Evolutionary conservation across 2,888 invertebrate species (phyloP).

Genomic region (Pedicia rivosa): DNA sequence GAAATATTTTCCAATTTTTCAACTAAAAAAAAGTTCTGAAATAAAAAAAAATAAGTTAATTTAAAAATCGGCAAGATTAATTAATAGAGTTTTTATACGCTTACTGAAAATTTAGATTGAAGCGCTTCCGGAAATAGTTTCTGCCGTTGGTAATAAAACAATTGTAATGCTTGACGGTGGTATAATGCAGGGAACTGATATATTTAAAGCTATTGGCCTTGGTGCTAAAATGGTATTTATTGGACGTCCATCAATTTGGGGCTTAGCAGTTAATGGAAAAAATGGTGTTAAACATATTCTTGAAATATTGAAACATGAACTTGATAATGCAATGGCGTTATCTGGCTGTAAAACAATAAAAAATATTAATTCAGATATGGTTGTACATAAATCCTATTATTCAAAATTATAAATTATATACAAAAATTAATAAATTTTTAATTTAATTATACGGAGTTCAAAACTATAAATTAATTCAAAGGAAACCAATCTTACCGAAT

Average conservation of each 20-base stretch:
- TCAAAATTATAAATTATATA: slow-evolving; percentile 20
- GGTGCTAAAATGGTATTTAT: slow-evolving; percentile 85
- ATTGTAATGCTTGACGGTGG: slow-evolving; percentile 84
- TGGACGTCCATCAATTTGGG: slow-evolving; percentile 78
- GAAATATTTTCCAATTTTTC: too few species aligned
- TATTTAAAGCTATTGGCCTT: slow-evolving; percentile 78
- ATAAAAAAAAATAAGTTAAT: too few species aligned
- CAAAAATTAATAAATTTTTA: too few species aligned
- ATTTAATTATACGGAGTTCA: too few species aligned
- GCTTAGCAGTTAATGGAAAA: slow-evolving; percentile 59
- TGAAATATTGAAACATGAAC: slow-evolving; percentile 53
- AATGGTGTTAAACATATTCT: slow-evolving; percentile 59
- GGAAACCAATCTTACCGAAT: too few species aligned
- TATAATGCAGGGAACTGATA: slow-evolving; percentile 66
- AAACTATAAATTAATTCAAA: too few species aligned
- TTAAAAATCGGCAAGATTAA: too few species aligned
- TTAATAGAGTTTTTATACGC: too few species aligned
- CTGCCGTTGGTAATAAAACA: slow-evolving; percentile 49
- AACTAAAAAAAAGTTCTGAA: too few species aligned
- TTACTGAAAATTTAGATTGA: too few species aligned
- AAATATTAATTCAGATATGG: slow-evolving; percentile 48
- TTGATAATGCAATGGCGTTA: slow-evolving; percentile 58
- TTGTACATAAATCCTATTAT: slow-evolving; percentile 47
- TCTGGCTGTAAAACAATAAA: slow-evolving; percentile 48
- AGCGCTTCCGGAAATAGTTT: slow-evolving; percentile 61